Conservation (phyloP, 2,888 invertebrate genomes). For the Aleiodes leptofemur region DNA sequence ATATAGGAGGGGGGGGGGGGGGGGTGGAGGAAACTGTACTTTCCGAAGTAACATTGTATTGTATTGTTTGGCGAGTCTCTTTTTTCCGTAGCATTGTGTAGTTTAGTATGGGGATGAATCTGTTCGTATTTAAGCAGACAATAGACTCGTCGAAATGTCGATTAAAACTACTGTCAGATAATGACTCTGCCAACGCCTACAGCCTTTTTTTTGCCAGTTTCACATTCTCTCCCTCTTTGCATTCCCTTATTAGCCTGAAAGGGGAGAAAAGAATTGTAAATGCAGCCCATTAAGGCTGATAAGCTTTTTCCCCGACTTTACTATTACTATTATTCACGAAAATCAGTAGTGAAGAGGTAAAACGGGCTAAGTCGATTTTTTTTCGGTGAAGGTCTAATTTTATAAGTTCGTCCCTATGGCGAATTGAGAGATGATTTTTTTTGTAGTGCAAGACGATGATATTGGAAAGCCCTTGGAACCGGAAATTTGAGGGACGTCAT, state of each 20-base stretch:
- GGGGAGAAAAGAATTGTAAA: slow-evolving; percentile 45
- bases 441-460: no score
- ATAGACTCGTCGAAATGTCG: not conserved
- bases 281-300: slow-evolving; percentile 14
- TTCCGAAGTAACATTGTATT: slow-evolving; percentile 2
- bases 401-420: no score
- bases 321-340: no score
- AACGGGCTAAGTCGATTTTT: no score
- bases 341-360: no score
- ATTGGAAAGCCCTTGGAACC: no score
- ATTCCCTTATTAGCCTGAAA: slow-evolving; percentile 42
- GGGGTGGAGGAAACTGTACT: no score
- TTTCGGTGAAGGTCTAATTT: no score
- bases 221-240: slow-evolving; percentile 1
- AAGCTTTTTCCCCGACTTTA: not conserved
- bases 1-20: not conserved
- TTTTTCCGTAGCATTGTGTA: not conserved
- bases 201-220: not conserved
- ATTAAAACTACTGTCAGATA: slow-evolving; percentile 32
- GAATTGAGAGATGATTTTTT: no score
- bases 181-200: not conserved
- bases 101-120: slow-evolving; percentile 28
- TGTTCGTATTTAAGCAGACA: slow-evolving; percentile 6
- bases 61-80: slow-evolving; percentile 7
- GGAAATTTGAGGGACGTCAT: no score